A percentile compares a stretch with the other conserved stretches of the same genome.
Conservation (phyloP, 1,140 invertebrate genomes). For the Trialeurodes vaporariorum region DNA sequence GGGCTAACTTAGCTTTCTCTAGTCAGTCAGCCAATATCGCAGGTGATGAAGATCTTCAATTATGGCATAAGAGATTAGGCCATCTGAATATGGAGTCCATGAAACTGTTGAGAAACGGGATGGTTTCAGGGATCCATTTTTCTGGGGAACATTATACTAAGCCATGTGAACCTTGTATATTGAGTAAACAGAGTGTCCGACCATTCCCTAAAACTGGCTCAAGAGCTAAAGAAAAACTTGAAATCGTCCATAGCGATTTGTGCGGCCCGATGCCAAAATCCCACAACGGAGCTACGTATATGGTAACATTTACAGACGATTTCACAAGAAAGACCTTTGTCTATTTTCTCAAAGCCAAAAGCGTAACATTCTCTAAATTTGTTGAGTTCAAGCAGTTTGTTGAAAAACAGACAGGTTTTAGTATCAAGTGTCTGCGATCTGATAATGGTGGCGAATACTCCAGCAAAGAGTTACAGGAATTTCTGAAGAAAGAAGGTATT, state of each 20-base stretch:
- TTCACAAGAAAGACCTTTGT: constrained; percentile 18
- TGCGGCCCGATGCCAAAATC: constrained; percentile 36
- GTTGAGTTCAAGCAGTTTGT: not conserved
- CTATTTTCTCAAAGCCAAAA: not conserved
- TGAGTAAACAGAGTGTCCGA: not conserved
- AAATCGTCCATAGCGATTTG: constrained; percentile 28
- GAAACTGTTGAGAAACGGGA: not conserved
- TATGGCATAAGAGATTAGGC: not conserved
- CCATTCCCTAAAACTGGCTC: not conserved
- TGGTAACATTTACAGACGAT: constrained; percentile 37
- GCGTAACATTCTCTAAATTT: not conserved
- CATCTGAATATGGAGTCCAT: not conserved
- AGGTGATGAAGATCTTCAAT: not conserved
- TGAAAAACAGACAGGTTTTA: not conserved
- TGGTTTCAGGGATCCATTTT: not conserved
- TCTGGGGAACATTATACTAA: not conserved
- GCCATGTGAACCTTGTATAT: not conserved
- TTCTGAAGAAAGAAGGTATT: not conserved
- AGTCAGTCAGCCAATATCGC: not conserved
- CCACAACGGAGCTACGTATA: constrained; percentile 31
- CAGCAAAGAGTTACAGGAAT: not conserved
- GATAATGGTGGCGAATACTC: not conserved
- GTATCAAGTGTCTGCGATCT: not conserved
- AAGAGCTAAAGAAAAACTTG: not conserved
- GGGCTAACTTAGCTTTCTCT: not conserved